phyloP scores from a whole-genome alignment of 2,888 invertebrate genomes.

The Epicampocera succincta region DNA sequence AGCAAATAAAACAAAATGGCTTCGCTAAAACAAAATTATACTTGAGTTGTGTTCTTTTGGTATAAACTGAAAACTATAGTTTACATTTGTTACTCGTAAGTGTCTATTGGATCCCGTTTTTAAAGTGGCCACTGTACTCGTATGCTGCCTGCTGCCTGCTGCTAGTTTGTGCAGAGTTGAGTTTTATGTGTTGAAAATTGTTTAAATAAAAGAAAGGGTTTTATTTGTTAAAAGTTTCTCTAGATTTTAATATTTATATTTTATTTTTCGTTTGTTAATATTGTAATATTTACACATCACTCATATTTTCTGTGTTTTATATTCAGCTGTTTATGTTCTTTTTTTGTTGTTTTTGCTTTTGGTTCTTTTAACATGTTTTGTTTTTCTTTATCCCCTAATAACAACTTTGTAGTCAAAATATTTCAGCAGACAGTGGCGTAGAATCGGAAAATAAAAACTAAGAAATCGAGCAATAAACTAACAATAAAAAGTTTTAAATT shows the following conservation, averaged over 20 bases:
- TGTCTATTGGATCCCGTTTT: too few species aligned
- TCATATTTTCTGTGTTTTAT: slow-evolving; percentile 59
- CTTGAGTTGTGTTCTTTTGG: too few species aligned
- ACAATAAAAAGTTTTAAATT: too few species aligned
- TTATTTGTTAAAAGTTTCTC: slow-evolving; percentile 61
- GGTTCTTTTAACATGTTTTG: slow-evolving; percentile 6
- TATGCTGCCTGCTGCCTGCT: background rate
- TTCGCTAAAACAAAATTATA: background rate
- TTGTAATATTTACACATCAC: slow-evolving; percentile 64
- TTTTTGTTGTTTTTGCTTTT: slow-evolving; percentile 8
- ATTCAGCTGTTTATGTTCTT: slow-evolving; percentile 17
- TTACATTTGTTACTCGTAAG: too few species aligned
- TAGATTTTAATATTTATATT: slow-evolving; percentile 40
- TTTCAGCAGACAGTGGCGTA: slow-evolving; percentile 44
- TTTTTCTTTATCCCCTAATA: slow-evolving; percentile 40
- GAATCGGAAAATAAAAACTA: background rate
- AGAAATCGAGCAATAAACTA: too few species aligned
- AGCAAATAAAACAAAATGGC: background rate
- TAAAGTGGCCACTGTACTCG: background rate
- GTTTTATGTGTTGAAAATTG: slow-evolving; percentile 16
- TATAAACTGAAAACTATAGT: too few species aligned
- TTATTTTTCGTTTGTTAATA: slow-evolving; percentile 42
- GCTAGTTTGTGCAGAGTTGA: background rate
- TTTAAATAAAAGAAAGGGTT: slow-evolving; percentile 28
- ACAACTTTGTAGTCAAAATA: slow-evolving; percentile 59